Conservation (phyloP, 2,797 vertebrate species). For the Acridotheres tristis region DNA sequence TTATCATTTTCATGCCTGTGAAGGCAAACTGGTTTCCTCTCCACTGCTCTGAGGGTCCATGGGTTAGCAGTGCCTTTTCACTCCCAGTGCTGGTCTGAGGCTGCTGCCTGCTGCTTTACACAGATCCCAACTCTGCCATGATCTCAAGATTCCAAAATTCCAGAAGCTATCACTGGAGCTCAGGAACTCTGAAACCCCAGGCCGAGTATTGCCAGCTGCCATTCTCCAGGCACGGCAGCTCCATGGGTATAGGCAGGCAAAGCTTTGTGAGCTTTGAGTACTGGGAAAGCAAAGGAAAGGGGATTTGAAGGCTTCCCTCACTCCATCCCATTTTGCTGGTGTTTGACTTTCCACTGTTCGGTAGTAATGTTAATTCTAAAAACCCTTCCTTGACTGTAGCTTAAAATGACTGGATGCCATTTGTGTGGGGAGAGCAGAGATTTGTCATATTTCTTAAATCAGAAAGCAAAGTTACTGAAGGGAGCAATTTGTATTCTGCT, state of each 20-base stretch:
- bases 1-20: neutral
- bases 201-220: neutral
- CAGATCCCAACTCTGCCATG: fast-evolving
- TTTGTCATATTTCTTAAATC: neutral
- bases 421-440: neutral
- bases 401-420: neutral
- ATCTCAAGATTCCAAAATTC: neutral
- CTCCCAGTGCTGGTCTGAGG: neutral
- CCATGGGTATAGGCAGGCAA: neutral
- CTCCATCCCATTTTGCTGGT: neutral
- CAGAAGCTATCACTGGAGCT: neutral
- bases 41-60: fast-evolving
- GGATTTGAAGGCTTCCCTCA: neutral
- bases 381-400: neutral
- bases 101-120: neutral
- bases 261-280: neutral
- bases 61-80: neutral
- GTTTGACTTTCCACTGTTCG: neutral
- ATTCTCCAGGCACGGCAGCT: neutral
- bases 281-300: neutral
- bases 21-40: neutral
- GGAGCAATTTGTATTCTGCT: neutral
- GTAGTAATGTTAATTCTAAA: neutral
- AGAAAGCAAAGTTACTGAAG: neutral
- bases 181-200: neutral